Evolutionary conservation across 2,888 invertebrate genomes (phyloP).

Genomic region (Homarus gammarus): DNA sequence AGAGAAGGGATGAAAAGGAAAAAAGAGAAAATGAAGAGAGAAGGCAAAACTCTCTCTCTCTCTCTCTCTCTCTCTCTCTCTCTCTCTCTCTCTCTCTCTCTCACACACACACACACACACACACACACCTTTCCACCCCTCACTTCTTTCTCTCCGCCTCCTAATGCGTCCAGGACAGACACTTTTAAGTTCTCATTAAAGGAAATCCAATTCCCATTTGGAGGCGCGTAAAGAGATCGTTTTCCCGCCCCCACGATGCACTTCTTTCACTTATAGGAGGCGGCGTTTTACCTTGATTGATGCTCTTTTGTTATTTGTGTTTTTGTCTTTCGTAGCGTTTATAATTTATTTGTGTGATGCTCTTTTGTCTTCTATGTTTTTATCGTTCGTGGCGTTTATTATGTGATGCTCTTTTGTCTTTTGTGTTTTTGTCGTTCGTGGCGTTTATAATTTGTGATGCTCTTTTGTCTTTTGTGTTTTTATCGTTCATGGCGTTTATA

Average conservation of each 20-base stretch:
- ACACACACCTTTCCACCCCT: no score
- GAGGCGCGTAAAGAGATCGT: conserved; percentile 2
- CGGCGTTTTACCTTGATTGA: background rate
- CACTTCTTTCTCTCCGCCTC: background rate
- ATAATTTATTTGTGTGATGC: background rate
- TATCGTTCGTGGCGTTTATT: no score
- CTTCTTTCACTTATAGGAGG: background rate
- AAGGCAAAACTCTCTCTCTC: conserved; percentile 7
- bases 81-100: background rate
- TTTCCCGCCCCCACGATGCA: background rate
- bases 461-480: background rate
- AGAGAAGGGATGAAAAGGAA: no score
- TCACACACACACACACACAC: no score
- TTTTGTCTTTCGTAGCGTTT: background rate
- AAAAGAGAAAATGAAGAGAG: no score
- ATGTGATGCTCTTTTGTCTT: no score
- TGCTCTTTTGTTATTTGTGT: background rate
- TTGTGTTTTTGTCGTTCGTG: no score
- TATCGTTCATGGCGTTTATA: background rate
- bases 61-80: conserved; percentile 20
- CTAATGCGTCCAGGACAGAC: background rate
- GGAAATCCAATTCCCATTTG: conserved; percentile 24
- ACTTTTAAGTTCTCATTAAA: conserved; percentile 22
- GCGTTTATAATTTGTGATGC: background rate
- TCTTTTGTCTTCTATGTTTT: background rate